Percentiles rank a stretch among this genome's conserved stretches.
phyloP scores from a whole-genome alignment of 2,888 invertebrate genomes.

The Macroteleia sp. region DNA sequence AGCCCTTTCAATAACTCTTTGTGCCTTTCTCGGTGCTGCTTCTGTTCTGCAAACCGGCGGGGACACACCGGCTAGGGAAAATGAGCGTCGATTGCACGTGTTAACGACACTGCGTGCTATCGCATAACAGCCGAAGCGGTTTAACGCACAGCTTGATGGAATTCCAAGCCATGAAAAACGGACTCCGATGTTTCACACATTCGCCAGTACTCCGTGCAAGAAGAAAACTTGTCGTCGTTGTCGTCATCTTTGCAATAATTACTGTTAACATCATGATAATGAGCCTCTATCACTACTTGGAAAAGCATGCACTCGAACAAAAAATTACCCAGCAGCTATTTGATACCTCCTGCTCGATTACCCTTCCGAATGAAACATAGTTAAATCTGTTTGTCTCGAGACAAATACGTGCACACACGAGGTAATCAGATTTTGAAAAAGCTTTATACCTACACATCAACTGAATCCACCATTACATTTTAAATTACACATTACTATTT shows the following conservation, averaged over 20 bases:
- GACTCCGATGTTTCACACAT: conserved; percentile 59
- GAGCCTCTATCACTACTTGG: conserved; percentile 45
- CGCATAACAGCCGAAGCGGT: conserved; percentile 43
- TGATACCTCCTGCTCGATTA: conserved; percentile 7
- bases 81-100: conserved; percentile 60
- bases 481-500: too few relatives aligned
- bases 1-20: conserved; percentile 72
- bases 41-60: conserved; percentile 1
- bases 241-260: conserved; percentile 62
- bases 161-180: conserved; percentile 52
- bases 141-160: conserved; percentile 40
- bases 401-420: too few relatives aligned
- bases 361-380: conserved; percentile 17
- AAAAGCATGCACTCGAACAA: conserved; percentile 22
- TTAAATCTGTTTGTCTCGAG: too few relatives aligned
- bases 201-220: conserved; percentile 43
- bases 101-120: conserved; percentile 60
- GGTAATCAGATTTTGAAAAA: too few relatives aligned
- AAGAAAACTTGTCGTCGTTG: conserved; percentile 59
- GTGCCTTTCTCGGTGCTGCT: conserved; percentile 61
- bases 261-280: conserved; percentile 65
- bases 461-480: too few relatives aligned
- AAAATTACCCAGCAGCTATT: conserved; percentile 3
- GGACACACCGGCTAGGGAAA: conserved; percentile 20
- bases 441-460: too few relatives aligned